A percentile compares a stretch with the other conserved stretches of the same genome.
Evolutionary conservation across 1,140 invertebrate genomes (phyloP).

Genomic region (Nasonia giraulti): DNA sequence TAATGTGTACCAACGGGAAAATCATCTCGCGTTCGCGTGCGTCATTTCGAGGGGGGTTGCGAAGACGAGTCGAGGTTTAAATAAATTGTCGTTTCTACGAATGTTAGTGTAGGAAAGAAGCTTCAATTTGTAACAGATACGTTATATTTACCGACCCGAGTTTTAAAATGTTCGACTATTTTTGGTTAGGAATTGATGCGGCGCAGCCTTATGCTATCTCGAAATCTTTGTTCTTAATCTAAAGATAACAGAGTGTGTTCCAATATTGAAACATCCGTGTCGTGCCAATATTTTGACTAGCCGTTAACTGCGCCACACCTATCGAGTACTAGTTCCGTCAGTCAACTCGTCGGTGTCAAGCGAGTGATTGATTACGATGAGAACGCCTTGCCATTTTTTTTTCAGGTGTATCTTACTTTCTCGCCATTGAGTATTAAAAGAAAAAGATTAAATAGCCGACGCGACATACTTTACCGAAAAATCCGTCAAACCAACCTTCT

Average conservation of each 20-base stretch:
- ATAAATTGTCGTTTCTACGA: not conserved
- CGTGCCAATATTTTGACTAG: not conserved
- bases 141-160: not conserved
- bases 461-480: not conserved
- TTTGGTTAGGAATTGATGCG: not conserved
- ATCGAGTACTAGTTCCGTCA: too few species aligned
- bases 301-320: not conserved
- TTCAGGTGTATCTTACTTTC: too few species aligned
- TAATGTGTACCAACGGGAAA: not conserved
- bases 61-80: not conserved
- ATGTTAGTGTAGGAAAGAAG: not conserved
- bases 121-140: not conserved
- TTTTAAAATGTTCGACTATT: not conserved
- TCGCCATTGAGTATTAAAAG: too few species aligned
- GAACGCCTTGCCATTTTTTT: too few species aligned
- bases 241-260: not conserved
- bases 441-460: not conserved
- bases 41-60: not conserved
- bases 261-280: not conserved
- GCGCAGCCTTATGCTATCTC: not conserved
- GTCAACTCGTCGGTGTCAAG: too few species aligned
- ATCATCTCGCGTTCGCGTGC: constrained; percentile 11
- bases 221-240: not conserved
- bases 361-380: too few species aligned
- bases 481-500: not conserved